Conservation (phyloP, 2,113 vertebrate genomes). For the Orthochromis malagaraziensis region DNA sequence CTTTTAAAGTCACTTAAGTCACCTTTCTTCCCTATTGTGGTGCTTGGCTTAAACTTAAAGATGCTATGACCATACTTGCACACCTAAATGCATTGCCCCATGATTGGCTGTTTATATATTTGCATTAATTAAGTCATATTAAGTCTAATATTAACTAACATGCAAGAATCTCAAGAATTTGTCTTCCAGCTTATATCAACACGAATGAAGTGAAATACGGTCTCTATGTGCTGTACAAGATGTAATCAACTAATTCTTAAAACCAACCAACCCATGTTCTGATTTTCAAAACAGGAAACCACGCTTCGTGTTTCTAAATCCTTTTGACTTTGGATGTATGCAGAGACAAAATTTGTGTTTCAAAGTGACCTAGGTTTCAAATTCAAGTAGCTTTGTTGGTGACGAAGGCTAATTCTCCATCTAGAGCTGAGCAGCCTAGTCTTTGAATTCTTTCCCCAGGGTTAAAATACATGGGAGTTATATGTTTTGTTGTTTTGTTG, state of each 20-base stretch:
- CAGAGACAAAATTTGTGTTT: background rate
- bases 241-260: background rate
- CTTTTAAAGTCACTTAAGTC: background rate
- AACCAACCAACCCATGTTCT: background rate
- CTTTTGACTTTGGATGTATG: background rate
- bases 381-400: background rate
- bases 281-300: background rate
- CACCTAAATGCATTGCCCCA: background rate
- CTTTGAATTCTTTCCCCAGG: background rate
- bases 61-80: background rate
- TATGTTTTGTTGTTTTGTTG: background rate
- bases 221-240: background rate
- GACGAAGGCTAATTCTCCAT: background rate
- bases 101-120: background rate
- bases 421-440: background rate
- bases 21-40: background rate
- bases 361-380: background rate
- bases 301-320: background rate
- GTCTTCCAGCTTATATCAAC: background rate
- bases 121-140: background rate
- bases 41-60: background rate
- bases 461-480: background rate
- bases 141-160: background rate
- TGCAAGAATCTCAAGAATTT: background rate
- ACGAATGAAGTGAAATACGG: fast-evolving